Base-by-base conservation (phyloP, 2,113 vertebrate genomes). In the Dasyprocta punctata region DNA sequence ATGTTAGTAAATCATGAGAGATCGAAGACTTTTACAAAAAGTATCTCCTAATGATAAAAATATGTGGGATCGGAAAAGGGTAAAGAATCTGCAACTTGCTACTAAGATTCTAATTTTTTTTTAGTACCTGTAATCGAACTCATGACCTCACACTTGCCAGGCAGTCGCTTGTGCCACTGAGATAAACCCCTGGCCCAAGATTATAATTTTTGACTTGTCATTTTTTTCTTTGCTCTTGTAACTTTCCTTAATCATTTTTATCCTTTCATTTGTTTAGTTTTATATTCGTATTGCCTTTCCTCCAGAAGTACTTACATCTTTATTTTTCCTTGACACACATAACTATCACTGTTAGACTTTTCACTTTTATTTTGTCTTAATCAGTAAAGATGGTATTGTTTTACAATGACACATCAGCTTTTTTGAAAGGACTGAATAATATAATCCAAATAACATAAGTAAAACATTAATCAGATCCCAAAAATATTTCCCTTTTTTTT, bases 371-470 rank as follows among this genome's bases (percentile, higher is more conserved):
- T 89, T 93, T 92, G 17, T 38, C 60, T 90, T 78, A 94, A 86
- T 86, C 26, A 71, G 17, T 87, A 54, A 36, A 82, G 54, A 78
- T 93, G 78, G 20, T 80, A 83, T 77, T 90, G 38, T 69, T 92
- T 75, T 91, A 75, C 30, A 36, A 0, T 84, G 69, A 97, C 54
- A 12, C 49, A 73, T 30, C 9, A 77, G 61, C 24, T 86, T 92
- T 94, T 92, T 82, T 94, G 16, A 80, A 95, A 94, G 7, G 17
- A 6, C 54, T 84, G 19, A 90, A 92, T 92, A 73, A 71, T 71
- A n/a, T n/a, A 83, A 83, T 52, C 49, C 83, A 12, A 89, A 92
- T 92, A 73, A 60, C 69, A n/a, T 36, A 86, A 95, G 52, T 82
- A 6, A 90, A 96, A 65, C 94, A 92, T 82, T 94, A 83, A 90